A percentile compares a stretch with the other conserved stretches of the same genome.
Conservation (phyloP, 2,888 invertebrate genomes). For the Agrotis segetum region DNA sequence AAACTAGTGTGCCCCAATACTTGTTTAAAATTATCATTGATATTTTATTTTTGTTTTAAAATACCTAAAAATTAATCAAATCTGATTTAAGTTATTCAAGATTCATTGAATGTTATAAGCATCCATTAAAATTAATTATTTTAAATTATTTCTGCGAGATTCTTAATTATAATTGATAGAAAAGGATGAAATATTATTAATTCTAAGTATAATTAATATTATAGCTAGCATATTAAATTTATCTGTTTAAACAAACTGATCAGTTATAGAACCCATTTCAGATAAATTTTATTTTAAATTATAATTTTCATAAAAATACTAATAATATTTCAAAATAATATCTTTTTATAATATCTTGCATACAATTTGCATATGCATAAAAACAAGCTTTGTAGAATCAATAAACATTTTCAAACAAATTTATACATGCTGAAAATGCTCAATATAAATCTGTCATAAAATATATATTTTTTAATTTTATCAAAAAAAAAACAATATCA, state of each 20-base stretch:
- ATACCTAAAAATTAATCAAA: constrained; percentile 43
- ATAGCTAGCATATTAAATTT: constrained; percentile 9
- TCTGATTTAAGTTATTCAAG: constrained; percentile 37
- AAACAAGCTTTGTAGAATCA: too few species aligned
- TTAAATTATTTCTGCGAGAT: constrained; percentile 49
- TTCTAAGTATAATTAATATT: constrained; percentile 21
- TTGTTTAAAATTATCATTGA: constrained; percentile 39
- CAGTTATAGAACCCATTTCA: constrained; percentile 9
- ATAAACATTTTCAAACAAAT: neutral
- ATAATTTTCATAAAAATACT: constrained; percentile 14
- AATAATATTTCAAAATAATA: constrained; percentile 29
- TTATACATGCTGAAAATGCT: neutral
- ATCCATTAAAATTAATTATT: constrained; percentile 8
- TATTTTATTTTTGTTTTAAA: constrained; percentile 49
- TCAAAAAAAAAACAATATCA: constrained; percentile 2
- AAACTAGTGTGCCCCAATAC: constrained; percentile 41
- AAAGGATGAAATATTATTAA: constrained; percentile 58
- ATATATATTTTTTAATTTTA: too few species aligned
- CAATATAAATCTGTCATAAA: neutral
- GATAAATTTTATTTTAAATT: neutral
- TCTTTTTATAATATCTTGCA: constrained; percentile 42
- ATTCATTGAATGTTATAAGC: constrained; percentile 40
- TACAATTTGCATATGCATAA: constrained; percentile 3
- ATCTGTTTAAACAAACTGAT: constrained; percentile 18
- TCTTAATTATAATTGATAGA: constrained; percentile 59